Percentiles rank a stretch among this genome's conserved stretches.
phyloP scores from a whole-genome alignment of 2,797 vertebrate species.

The Tapera naevia region DNA sequence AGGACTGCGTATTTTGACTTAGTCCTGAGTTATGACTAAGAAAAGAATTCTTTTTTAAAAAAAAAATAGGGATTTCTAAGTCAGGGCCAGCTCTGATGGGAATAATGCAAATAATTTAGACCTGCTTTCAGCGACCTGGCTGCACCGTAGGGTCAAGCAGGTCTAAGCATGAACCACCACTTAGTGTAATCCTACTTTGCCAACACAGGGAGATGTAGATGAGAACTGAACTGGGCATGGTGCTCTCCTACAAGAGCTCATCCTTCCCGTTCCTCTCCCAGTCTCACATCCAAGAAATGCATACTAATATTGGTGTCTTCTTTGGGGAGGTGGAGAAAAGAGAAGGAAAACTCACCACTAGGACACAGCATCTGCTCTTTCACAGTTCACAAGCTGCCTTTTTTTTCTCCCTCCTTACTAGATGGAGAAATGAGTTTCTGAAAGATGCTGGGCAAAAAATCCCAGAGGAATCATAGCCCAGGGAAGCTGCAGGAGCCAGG shows the following conservation, averaged over 20 bases:
- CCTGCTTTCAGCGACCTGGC: background rate
- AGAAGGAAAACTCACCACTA: background rate
- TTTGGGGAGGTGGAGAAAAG: rapidly evolving
- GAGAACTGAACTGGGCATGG: background rate
- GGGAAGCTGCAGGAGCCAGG: background rate
- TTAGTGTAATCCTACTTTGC: background rate
- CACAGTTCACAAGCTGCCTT: background rate
- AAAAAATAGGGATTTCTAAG: background rate
- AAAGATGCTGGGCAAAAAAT: background rate
- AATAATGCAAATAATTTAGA: background rate
- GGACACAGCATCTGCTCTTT: background rate
- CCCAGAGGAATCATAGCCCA: background rate
- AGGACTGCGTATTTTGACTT: background rate
- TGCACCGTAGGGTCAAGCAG: background rate
- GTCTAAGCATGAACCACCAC: background rate
- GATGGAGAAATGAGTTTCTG: background rate
- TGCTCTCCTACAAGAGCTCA: rapidly evolving
- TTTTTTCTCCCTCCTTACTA: background rate
- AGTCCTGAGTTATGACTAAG: background rate
- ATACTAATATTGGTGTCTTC: background rate
- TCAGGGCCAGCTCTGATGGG: background rate
- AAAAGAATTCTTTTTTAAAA: background rate
- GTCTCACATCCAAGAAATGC: background rate
- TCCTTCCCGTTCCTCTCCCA: background rate
- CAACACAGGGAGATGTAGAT: background rate